A percentile compares a stretch with the other conserved stretches of the same genome.
Conservation (phyloP, 1,140 invertebrate species). For the Drepana arcuata region DNA sequence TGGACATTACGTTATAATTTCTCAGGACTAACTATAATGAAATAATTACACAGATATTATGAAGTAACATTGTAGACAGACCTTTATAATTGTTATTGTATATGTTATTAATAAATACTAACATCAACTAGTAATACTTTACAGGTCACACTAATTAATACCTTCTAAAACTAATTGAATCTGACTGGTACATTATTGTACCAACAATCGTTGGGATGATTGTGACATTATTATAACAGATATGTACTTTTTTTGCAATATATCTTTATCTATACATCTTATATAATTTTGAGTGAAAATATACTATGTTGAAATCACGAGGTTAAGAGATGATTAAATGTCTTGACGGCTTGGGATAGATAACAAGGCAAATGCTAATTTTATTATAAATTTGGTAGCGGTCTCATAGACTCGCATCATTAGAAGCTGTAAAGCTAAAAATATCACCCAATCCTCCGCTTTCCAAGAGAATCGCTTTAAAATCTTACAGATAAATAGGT, state of each 20-base stretch:
- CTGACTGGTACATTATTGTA: too few species aligned
- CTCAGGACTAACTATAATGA: too few species aligned
- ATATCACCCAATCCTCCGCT: constrained; percentile 61
- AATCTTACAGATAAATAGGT: constrained; percentile 37
- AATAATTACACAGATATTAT: too few species aligned
- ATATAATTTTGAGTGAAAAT: constrained; percentile 5
- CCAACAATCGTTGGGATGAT: too few species aligned
- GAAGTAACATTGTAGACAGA: too few species aligned
- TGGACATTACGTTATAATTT: too few species aligned
- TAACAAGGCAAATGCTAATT: constrained; percentile 1
- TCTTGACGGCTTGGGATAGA: constrained; percentile 4
- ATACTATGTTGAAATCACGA: constrained; percentile 1
- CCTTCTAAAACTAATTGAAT: too few species aligned
- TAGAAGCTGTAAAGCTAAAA: constrained; percentile 66
- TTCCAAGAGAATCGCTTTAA: constrained; percentile 45
- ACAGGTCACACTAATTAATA: constrained; percentile 14
- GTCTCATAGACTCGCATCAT: constrained; percentile 49
- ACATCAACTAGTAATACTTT: constrained; percentile 47
- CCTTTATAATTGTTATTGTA: too few species aligned
- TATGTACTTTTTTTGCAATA: constrained; percentile 54
- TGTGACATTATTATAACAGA: constrained; percentile 48
- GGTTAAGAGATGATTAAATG: neutral
- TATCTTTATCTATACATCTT: constrained; percentile 17
- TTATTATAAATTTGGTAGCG: constrained; percentile 13
- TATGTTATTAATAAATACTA: constrained; percentile 16